Evolutionary conservation across 2,888 invertebrate genomes (phyloP).

Genomic region (Ephialtes manifestator): DNA sequence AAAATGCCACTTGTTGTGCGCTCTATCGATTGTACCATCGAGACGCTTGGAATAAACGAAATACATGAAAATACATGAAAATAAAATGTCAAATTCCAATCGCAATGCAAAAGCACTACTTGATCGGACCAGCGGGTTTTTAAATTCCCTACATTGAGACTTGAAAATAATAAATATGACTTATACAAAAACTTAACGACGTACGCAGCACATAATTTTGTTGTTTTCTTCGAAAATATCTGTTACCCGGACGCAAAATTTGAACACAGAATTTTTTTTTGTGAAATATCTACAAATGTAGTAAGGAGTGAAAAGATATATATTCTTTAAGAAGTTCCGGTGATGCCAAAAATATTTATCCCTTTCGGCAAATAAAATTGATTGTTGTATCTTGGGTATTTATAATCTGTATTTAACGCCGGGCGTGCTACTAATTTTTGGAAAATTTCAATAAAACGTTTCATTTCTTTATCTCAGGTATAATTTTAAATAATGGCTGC

Average conservation of each 20-base stretch:
- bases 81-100: slow-evolving; percentile 26
- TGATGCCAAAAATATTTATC: neutral
- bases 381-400: no score
- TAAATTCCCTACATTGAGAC: slow-evolving; percentile 24
- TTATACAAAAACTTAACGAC: slow-evolving; percentile 57
- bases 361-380: neutral
- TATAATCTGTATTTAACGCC: no score
- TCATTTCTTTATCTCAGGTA: no score
- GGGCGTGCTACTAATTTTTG: no score
- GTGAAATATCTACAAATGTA: slow-evolving; percentile 9
- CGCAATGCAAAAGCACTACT: neutral
- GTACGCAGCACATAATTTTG: slow-evolving; percentile 33
- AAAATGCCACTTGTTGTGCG: slow-evolving; percentile 65
- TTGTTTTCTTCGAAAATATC: slow-evolving; percentile 35
- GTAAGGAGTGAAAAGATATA: neutral
- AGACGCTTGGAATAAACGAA: slow-evolving; percentile 32
- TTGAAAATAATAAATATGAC: slow-evolving; percentile 67
- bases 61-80: slow-evolving; percentile 10
- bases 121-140: slow-evolving; percentile 1
- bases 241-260: slow-evolving; percentile 6
- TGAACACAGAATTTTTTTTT: slow-evolving; percentile 24
- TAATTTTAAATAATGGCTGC: no score
- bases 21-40: slow-evolving; percentile 20
- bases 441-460: no score
- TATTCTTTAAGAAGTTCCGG: neutral